A percentile compares a stretch with the other conserved stretches of the same genome.
Conservation (phyloP, 2,888 invertebrate genomes). For the Agrotis puta region DNA sequence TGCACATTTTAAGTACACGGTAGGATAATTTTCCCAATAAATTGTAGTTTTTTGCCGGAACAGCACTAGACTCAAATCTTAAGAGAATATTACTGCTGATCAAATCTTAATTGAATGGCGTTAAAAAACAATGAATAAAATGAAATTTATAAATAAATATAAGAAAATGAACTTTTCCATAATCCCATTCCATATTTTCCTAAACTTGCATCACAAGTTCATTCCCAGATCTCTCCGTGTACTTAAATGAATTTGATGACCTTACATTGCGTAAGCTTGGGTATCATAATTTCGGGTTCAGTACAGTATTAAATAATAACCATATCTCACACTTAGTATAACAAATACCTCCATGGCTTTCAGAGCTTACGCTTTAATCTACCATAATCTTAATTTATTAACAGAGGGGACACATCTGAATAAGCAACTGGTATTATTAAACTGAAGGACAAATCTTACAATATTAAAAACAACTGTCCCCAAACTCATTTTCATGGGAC, state of each 20-base stretch:
- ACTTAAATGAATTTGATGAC: constrained; percentile 51
- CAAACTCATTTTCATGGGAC: not conserved
- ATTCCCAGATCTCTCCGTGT: constrained; percentile 10
- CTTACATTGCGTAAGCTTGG: constrained; percentile 50
- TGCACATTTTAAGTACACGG: not conserved
- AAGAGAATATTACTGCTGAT: no score
- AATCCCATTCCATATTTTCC: no score
- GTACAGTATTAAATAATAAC: constrained; percentile 40
- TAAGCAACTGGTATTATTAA: constrained; percentile 80
- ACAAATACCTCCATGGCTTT: constrained; percentile 59
- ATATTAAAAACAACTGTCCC: constrained; percentile 1
- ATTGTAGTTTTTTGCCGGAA: no score
- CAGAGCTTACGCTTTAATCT: constrained; percentile 75
- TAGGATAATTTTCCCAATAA: no score
- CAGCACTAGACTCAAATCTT: no score
- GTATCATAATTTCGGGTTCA: constrained; percentile 38
- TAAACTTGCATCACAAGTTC: not conserved
- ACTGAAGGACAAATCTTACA: constrained; percentile 67
- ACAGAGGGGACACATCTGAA: constrained; percentile 79
- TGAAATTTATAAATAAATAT: not conserved
- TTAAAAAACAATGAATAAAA: not conserved
- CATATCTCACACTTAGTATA: constrained; percentile 53
- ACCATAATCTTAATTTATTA: constrained; percentile 82
- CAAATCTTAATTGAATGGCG: not conserved
- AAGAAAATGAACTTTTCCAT: no score